phyloP scores from a whole-genome alignment of 2,888 invertebrate species.

The Ormia ochracea region DNA sequence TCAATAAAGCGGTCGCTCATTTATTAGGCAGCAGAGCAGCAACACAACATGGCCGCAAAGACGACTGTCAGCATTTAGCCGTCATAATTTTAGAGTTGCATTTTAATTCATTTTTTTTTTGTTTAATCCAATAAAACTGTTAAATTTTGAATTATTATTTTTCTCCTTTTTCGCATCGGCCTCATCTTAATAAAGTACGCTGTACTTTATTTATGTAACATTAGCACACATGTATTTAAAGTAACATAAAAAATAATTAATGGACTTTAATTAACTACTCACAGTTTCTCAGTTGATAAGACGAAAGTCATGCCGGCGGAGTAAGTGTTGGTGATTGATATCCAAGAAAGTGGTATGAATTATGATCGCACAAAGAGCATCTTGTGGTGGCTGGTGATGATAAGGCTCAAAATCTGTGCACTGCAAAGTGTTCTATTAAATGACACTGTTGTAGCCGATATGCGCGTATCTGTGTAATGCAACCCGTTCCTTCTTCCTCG shows the following conservation, averaged over 20 bases:
- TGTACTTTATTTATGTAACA: too few species aligned
- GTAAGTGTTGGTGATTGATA: constrained; percentile 1
- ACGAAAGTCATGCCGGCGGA: background rate
- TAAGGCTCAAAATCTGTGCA: background rate
- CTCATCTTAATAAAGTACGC: too few species aligned
- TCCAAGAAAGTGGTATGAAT: background rate
- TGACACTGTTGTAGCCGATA: constrained; percentile 44
- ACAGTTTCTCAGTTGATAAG: constrained; percentile 71
- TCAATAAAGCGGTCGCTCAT: too few species aligned
- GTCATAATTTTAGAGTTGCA: too few species aligned
- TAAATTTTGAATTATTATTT: too few species aligned
- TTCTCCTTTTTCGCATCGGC: too few species aligned
- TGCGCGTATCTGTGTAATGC: background rate
- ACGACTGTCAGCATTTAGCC: too few species aligned
- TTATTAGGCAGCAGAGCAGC: too few species aligned
- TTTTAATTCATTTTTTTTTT: too few species aligned
- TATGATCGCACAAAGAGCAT: background rate
- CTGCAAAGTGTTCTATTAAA: background rate
- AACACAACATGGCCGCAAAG: too few species aligned
- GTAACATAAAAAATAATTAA: constrained; percentile 45
- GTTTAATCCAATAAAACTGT: too few species aligned
- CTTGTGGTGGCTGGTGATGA: background rate
- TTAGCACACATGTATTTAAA: constrained; percentile 11
- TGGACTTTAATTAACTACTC: constrained; percentile 70
- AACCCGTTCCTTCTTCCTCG: background rate